A percentile compares a stretch with the other conserved stretches of the same genome.
Evolutionary conservation across 2,113 vertebrate genomes (phyloP).

Genomic region (Lanius collurio): DNA sequence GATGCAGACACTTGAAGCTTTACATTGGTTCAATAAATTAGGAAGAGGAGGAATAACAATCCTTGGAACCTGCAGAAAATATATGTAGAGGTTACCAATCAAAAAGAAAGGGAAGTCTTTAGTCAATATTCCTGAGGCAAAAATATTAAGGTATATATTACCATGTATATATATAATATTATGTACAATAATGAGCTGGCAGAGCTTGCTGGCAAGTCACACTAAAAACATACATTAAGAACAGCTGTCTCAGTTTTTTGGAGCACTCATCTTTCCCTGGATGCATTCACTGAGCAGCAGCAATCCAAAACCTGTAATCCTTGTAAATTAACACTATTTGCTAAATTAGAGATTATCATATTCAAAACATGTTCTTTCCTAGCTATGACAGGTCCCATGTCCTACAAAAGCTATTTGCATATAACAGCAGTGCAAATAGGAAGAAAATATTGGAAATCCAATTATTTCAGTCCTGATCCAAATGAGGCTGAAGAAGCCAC

Average conservation of each 20-base stretch:
- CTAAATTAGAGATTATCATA: background rate
- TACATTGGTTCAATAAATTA: background rate
- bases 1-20: background rate
- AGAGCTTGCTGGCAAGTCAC: background rate
- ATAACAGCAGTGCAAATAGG: background rate
- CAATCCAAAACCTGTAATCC: background rate
- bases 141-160: background rate
- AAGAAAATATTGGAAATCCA: background rate
- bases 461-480: conserved; percentile 3
- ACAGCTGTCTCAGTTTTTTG: background rate
- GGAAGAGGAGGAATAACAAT: background rate
- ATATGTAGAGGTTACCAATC: background rate
- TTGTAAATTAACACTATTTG: background rate
- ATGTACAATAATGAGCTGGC: background rate
- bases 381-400: background rate
- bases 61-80: background rate
- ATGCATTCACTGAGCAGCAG: background rate
- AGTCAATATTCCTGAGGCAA: conserved; percentile 3
- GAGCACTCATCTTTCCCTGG: background rate
- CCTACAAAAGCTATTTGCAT: background rate
- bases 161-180: background rate
- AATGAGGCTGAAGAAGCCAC: background rate
- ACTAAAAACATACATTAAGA: background rate
- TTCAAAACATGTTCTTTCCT: background rate
- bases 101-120: background rate